Conservation (phyloP, 2,888 invertebrate genomes). For the Napeogenes inachia region DNA sequence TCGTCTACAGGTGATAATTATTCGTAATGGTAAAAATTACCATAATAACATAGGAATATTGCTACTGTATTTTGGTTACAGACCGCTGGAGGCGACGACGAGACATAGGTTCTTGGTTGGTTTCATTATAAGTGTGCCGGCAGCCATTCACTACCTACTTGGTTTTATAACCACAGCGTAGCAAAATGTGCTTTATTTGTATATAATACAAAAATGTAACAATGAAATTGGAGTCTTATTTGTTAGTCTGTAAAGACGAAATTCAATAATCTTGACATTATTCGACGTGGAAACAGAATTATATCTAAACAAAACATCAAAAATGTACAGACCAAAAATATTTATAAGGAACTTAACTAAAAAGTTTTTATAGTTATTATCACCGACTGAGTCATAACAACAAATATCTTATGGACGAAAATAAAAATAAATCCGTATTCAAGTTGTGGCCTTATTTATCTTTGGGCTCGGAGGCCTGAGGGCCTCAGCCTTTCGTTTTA, state of each 20-base stretch:
- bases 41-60: slow-evolving; percentile 10
- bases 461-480: slow-evolving; percentile 9
- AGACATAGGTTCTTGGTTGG: slow-evolving; percentile 49
- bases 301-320: too few species aligned
- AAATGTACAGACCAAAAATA: too few species aligned
- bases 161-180: slow-evolving; percentile 9
- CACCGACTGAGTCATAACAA: neutral
- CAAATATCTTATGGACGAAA: neutral
- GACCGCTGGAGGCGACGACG: slow-evolving; percentile 29
- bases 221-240: too few species aligned
- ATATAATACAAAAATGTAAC: too few species aligned
- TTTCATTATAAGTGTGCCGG: slow-evolving; percentile 50
- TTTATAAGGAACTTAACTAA: too few species aligned
- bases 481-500: slow-evolving; percentile 11
- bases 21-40: slow-evolving; percentile 11
- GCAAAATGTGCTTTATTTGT: neutral
- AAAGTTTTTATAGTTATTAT: too few species aligned
- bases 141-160: slow-evolving; percentile 15
- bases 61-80: slow-evolving; percentile 17
- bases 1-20: slow-evolving; percentile 10
- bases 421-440: slow-evolving; percentile 3
- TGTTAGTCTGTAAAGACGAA: too few species aligned
- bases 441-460: slow-evolving; percentile 7
- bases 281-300: too few species aligned
- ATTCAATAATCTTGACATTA: too few species aligned